Conservation (phyloP, 2,113 vertebrate species). For the Muntiacus muntjak region DNA sequence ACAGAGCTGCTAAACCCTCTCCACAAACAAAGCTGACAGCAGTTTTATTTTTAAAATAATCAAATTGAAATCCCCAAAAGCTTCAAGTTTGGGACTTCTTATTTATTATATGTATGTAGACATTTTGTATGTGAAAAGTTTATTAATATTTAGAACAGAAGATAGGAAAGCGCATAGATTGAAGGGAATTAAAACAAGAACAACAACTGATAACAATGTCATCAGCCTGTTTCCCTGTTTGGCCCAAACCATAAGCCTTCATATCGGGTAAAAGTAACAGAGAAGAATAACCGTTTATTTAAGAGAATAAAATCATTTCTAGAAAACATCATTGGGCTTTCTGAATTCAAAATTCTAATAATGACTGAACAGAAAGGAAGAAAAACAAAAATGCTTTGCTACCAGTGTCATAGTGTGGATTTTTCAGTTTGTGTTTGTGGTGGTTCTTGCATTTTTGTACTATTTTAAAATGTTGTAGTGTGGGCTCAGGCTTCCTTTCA, state of each 20-base stretch:
- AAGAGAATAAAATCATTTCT: background rate
- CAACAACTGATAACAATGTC: background rate
- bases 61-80: slow-evolving; percentile 70
- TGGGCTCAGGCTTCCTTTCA: background rate
- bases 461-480: background rate
- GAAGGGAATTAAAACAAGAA: background rate
- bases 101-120: slow-evolving; percentile 53
- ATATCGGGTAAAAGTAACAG: background rate
- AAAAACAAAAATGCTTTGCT: background rate
- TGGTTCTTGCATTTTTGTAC: background rate
- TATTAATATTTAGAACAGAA: slow-evolving; percentile 65
- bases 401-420: background rate
- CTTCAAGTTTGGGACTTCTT: slow-evolving; percentile 66
- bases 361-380: background rate
- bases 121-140: slow-evolving; percentile 44
- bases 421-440: background rate
- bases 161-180: slow-evolving; percentile 10
- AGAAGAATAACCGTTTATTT: background rate
- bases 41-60: slow-evolving; percentile 73
- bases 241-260: background rate
- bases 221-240: background rate
- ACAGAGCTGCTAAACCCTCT: slow-evolving; percentile 79
- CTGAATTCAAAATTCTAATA: background rate
- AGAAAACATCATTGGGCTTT: background rate
- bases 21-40: slow-evolving; percentile 71